phyloP scores from a whole-genome alignment of 2,113 vertebrate species.

The Eclectus roratus region DNA sequence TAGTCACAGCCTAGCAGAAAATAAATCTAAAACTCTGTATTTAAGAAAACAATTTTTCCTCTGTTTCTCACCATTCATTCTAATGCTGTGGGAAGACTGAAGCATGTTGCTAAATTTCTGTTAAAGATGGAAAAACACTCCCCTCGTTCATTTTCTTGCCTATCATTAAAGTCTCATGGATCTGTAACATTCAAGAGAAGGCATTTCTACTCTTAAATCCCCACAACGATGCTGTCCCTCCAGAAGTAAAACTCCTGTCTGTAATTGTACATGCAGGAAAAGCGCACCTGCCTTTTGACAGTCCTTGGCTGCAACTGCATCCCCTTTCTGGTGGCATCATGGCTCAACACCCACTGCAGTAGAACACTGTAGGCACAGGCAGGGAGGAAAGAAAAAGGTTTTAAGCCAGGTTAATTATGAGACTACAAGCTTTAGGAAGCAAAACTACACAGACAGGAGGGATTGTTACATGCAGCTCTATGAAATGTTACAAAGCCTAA shows the following conservation, averaged over 20 bases:
- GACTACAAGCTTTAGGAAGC: neutral
- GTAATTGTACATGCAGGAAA: neutral
- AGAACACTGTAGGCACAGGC: neutral
- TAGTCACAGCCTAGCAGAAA: neutral
- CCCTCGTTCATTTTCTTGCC: neutral
- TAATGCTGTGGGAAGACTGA: neutral
- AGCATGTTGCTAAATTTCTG: neutral
- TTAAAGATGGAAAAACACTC: neutral
- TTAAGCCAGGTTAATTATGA: neutral
- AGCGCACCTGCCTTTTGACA: neutral
- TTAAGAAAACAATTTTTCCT: neutral
- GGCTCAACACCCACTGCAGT: neutral
- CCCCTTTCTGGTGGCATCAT: neutral
- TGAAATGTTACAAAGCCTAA: neutral
- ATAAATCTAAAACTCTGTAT: neutral
- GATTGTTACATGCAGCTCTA: neutral
- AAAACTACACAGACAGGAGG: neutral
- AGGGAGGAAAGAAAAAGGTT: neutral
- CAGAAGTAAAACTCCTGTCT: neutral
- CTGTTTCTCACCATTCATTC: neutral
- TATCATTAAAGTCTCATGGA: neutral
- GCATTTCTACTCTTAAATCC: neutral
- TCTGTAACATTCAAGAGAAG: neutral
- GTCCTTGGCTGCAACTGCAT: neutral
- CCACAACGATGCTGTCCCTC: neutral